Evolutionary conservation across 2,797 vertebrate genomes (phyloP), one percentile per base, ranked within the genome.

Genomic region (Crossoptilon crossoptilon): DNA sequence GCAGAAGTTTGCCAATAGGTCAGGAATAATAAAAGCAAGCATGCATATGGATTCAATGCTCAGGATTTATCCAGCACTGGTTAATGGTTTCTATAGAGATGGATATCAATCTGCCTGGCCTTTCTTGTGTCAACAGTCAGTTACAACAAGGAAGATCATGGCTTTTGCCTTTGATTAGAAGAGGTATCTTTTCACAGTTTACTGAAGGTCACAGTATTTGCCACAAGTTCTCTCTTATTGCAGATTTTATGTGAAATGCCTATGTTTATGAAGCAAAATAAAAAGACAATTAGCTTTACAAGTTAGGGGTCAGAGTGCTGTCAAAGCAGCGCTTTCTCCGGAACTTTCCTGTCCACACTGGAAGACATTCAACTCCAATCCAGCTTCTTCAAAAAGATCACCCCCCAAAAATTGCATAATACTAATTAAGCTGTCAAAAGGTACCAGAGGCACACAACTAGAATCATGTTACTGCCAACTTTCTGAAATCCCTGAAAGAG

Each of bases 91-190:
- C 98, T 98, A 97, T 98, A 98, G 98, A 98, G 97, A 98, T 98
- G 97, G 98, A 97, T 97, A 97, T 97, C 98, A 98, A 98, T 98
- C 97, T 97, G 96, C 97, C 97, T 98, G 98, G 98, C 98, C 98
- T 98, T 98, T 98, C 98, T 98, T 98, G 96, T 98, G 98, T 98
- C 98, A 98, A 98, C 97, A 98, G 95, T 96, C 97, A 98, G 97
- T 97, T 98, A 97, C 97, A 97, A 97, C 96, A 97, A 96, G 97
- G 97, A 98, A 98, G 98, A 98, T 96, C 97, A 97, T 97, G 97
- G 97, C 97, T 98, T 98, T 97, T 97, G 97, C 97, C 97, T 98
- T 97, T 98, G 97, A 98, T 98, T 98, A 98, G 97, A 98, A 97
- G 97, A 97, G 96, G 97, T 97, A 97, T 97, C 97, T 97, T 97